Evolutionary conservation across 2,888 invertebrate species (phyloP).

Genomic region (Hirtodrosophila cameraria): DNA sequence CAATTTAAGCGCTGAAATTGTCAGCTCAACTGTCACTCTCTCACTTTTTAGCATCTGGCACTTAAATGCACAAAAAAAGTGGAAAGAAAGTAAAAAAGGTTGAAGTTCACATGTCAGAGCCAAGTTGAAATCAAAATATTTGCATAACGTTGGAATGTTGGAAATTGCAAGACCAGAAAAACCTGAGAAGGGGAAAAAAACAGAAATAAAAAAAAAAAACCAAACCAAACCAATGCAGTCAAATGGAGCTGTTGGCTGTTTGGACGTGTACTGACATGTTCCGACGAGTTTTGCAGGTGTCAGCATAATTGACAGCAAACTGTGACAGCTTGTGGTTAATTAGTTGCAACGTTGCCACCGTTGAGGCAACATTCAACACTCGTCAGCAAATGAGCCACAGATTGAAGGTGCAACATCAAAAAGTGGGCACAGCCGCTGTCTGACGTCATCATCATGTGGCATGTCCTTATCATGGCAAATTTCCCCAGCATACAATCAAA

Average conservation of each 20-base stretch:
- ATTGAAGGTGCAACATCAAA: conserved; percentile 20
- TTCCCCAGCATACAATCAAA: conserved; percentile 44
- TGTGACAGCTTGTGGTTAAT: conserved; percentile 69
- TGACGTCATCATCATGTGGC: neutral
- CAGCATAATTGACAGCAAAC: conserved; percentile 66
- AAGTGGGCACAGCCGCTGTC: neutral
- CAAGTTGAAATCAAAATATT: conserved; percentile 17
- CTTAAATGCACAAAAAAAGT: neutral
- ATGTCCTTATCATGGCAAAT: conserved; percentile 4
- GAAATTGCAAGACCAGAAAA: conserved; percentile 22
- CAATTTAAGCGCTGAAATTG: conserved; percentile 30
- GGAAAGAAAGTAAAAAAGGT: conserved; percentile 9
- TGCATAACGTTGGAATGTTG: neutral
- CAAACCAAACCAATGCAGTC: neutral
- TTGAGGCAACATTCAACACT: too few relatives aligned
- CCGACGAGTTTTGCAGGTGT: conserved; percentile 32
- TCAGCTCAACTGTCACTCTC: conserved; percentile 21
- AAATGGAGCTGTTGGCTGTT: conserved; percentile 14
- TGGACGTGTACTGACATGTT: conserved; percentile 16
- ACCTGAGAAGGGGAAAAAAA: too few relatives aligned
- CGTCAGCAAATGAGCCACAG: conserved; percentile 1
- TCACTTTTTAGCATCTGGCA: neutral
- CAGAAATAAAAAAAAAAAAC: neutral
- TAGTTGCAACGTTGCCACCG: conserved; percentile 45
- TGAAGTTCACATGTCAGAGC: conserved; percentile 25